A percentile compares a stretch with the other conserved stretches of the same genome.
Conservation (phyloP, 2,113 vertebrate genomes). For the Polypterus senegalus region DNA sequence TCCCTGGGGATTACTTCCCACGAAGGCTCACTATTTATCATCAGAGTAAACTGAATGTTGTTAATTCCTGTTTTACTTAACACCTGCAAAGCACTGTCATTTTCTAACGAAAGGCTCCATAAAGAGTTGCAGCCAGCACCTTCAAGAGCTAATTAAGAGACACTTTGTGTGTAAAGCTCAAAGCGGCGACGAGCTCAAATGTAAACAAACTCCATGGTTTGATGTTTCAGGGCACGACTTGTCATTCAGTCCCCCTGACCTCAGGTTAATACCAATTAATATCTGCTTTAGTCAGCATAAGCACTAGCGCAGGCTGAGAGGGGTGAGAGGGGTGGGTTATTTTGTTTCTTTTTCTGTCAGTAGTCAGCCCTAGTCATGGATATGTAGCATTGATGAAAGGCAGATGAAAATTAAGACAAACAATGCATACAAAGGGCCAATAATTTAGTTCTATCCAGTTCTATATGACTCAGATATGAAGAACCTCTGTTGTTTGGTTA, state of each 20-base stretch:
- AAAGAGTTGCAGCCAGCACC: conserved; percentile 27
- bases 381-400: too few relatives aligned
- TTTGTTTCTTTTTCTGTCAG: conserved; percentile 11
- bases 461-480: too few relatives aligned
- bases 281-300: conserved; percentile 22
- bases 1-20: conserved; percentile 53
- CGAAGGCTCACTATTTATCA: conserved; percentile 51
- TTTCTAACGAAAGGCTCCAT: conserved; percentile 31
- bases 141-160: conserved; percentile 31
- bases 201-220: conserved; percentile 23
- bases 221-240: conserved; percentile 13
- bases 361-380: not conserved
- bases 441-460: too few relatives aligned
- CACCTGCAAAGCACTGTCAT: conserved; percentile 37
- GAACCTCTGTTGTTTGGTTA: too few relatives aligned
- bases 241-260: conserved; percentile 26
- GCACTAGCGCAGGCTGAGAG: conserved; percentile 24
- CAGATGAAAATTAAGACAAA: too few relatives aligned
- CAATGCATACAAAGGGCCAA: too few relatives aligned
- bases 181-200: conserved; percentile 15
- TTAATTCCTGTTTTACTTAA: conserved; percentile 61
- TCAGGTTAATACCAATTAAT: conserved; percentile 23
- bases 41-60: conserved; percentile 50
- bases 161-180: conserved; percentile 24
- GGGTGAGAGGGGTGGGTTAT: conserved; percentile 1